Conservation (phyloP, 2,888 invertebrate species). For the Thymelicus sylvestris region DNA sequence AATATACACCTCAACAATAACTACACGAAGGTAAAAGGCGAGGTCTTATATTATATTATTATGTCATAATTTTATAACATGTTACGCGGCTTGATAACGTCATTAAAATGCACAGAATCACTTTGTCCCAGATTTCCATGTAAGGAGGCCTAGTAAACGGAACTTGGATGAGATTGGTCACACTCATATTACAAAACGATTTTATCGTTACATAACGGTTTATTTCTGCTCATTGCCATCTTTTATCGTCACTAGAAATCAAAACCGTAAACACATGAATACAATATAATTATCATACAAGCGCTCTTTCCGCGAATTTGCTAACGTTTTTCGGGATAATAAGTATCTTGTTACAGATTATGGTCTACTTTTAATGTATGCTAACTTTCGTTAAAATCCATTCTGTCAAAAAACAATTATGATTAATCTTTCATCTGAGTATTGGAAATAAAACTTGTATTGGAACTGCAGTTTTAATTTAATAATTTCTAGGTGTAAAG, state of each 20-base stretch:
- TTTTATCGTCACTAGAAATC: background rate
- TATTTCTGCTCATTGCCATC: background rate
- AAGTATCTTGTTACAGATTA: too few species aligned
- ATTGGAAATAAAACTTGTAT: too few species aligned
- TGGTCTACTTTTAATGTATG: too few species aligned
- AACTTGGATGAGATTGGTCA: background rate
- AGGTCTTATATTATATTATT: background rate
- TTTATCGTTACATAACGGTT: background rate
- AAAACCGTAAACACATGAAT: too few species aligned
- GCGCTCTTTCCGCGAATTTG: too few species aligned
- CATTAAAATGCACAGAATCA: slow-evolving; percentile 26
- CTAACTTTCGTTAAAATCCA: too few species aligned
- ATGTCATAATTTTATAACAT: slow-evolving; percentile 8
- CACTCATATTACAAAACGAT: background rate
- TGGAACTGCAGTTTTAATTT: too few species aligned
- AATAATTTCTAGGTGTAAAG: too few species aligned
- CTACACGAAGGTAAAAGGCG: background rate
- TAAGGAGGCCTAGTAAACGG: background rate
- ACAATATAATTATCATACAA: too few species aligned
- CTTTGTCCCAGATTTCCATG: slow-evolving; percentile 23
- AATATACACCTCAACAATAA: slow-evolving; percentile 12
- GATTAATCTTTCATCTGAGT: too few species aligned
- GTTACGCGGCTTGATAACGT: slow-evolving; percentile 5
- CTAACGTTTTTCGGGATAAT: too few species aligned
- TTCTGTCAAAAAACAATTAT: too few species aligned